phyloP scores from a whole-genome alignment of 2,113 vertebrate genomes.

The Osmerus mordax region DNA sequence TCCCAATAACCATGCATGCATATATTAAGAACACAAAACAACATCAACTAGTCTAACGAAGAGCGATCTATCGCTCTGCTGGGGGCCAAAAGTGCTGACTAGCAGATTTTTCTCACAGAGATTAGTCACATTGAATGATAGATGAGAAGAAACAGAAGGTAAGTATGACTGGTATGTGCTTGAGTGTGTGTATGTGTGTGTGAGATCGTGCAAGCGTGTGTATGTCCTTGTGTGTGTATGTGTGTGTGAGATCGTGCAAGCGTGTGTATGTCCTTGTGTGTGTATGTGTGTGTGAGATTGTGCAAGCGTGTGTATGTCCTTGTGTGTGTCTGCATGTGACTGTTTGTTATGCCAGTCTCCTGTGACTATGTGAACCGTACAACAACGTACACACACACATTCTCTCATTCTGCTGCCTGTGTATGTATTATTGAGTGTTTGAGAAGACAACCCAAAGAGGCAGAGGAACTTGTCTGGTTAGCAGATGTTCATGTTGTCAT shows the following conservation, averaged over 20 bases:
- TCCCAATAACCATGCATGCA: conserved; percentile 42
- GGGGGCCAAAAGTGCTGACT: conserved; percentile 63
- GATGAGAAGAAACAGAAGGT: conserved; percentile 53
- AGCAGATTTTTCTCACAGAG: conserved; percentile 65
- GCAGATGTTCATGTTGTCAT: too few relatives aligned
- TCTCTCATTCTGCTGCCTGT: conserved; percentile 20
- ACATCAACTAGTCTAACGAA: conserved; percentile 44
- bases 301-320: conserved; percentile 9
- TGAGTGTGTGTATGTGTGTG: conserved; percentile 15
- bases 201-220: conserved; percentile 13
- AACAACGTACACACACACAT: conserved; percentile 6
- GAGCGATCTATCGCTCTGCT: conserved; percentile 44
- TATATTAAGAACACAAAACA: conserved; percentile 44
- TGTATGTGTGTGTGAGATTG: conserved; percentile 4
- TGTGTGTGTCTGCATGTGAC: conserved; percentile 1
- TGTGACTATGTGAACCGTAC: conserved; percentile 27
- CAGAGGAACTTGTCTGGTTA: conserved; percentile 40
- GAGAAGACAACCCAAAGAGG: conserved; percentile 39
- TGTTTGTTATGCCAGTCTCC: neutral
- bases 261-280: conserved; percentile 19
- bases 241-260: neutral
- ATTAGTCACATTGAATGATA: conserved; percentile 68
- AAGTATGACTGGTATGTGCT: conserved; percentile 41
- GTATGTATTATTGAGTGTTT: conserved; percentile 55
- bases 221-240: conserved; percentile 5